phyloP scores from a whole-genome alignment of 37 sponge, comb jelly and placozoan genomes.

The Cliona cf. orientalis region DNA sequence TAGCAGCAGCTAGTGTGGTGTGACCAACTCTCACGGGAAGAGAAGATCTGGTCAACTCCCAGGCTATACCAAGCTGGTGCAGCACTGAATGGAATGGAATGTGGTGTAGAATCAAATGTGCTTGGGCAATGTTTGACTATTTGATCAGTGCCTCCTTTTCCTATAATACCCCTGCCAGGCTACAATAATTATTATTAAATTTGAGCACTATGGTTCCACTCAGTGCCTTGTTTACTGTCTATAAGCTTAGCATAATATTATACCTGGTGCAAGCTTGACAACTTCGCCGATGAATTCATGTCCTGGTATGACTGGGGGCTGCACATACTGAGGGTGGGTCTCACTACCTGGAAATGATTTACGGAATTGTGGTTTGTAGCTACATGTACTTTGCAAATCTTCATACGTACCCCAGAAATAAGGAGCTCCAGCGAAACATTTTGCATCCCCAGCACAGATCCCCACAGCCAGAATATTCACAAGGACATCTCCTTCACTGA shows the following conservation, averaged over 20 bases:
- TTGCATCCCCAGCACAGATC: constrained; percentile 78
- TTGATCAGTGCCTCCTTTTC: too few relatives aligned
- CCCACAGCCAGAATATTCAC: constrained; percentile 73
- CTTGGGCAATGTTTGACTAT: too few relatives aligned
- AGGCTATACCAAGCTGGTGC: too few relatives aligned
- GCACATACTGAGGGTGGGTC: constrained; percentile 34
- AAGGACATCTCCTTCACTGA: constrained; percentile 63
- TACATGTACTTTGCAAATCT: constrained; percentile 4
- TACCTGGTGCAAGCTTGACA: constrained; percentile 70
- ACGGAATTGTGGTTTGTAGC: not conserved
- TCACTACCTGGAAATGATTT: constrained; percentile 42
- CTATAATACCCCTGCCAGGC: too few relatives aligned
- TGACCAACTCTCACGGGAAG: too few relatives aligned
- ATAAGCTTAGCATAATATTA: not conserved
- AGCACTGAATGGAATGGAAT: too few relatives aligned
- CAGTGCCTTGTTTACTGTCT: too few relatives aligned
- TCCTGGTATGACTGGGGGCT: constrained; percentile 79
- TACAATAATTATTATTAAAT: not conserved
- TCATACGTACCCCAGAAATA: constrained; percentile 63
- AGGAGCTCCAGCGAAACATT: constrained; percentile 71
- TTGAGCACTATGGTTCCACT: not conserved
- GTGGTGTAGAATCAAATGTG: too few relatives aligned
- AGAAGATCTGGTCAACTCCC: too few relatives aligned
- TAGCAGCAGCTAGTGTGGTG: too few relatives aligned
- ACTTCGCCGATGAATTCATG: constrained; percentile 81